Evolutionary conservation across 2,113 vertebrate genomes (phyloP), one percentile per base, ranked within the genome.

Genomic region (Sterrhoptilus dennistouni): DNA sequence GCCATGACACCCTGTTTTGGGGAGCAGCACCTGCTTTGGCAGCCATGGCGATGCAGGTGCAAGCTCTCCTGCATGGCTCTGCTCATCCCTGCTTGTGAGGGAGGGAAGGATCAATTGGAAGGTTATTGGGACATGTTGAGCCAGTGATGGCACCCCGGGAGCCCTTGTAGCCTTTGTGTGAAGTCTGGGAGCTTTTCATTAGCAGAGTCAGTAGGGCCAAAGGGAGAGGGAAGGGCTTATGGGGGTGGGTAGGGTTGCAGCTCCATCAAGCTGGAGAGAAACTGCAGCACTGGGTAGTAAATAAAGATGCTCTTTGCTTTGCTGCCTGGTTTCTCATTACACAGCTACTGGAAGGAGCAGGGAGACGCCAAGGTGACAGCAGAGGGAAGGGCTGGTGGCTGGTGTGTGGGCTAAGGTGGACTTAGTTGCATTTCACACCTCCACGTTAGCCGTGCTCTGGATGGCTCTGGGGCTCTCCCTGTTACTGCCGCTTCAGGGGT

Each of bases 21-120:
- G 59, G 49, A 79, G 22, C 71, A 79, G 38, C 10, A 4, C 20
- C 33, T 49, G 22, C 52, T 75, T 52, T 5, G 9, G 49, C 60
- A 78, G 50, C 52, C 0, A 0, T 3, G 8, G 15, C 0, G 0
- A 44, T 49, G 20, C 0, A 0, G 24, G 7, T 85, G 42, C 0
- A 1, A 77, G 54, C 36, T 80, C 14, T 80, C 11, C 27, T 52
- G 27, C 45, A 9, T 21, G 69, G 24, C 5, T 80, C 65, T 88
- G 56, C 36, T 84, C 28, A 31, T 64, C 44, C 31, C 20, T 79
- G 18, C 45, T 25, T 7, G 8, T 31, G 38, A 83, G 16, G 13
- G 14, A 22, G 2, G 6, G 9, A 65, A 50, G 9, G 49, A 47
- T 36, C 2, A 4, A 2, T 1, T 57, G 49, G 50, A 87, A 50